Conservation (phyloP, 2,888 invertebrate species). For the Netelia melanura region DNA sequence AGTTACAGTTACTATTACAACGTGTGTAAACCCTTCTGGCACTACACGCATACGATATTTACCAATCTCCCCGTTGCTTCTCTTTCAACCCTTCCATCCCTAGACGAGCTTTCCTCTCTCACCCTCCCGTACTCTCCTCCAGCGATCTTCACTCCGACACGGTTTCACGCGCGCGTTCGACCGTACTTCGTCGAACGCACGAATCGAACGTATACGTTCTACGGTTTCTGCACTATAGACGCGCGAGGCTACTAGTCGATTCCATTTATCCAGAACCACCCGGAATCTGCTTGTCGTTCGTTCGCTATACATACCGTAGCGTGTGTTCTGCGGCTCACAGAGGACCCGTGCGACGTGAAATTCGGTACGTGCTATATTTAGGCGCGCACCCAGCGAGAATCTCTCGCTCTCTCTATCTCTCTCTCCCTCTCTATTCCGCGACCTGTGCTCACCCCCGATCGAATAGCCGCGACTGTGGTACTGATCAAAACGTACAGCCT, state of each 20-base stretch:
- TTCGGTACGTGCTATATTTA: constrained; percentile 1
- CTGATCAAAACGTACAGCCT: constrained; percentile 58
- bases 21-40: constrained; percentile 41
- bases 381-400: background rate
- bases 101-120: background rate
- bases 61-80: constrained; percentile 31
- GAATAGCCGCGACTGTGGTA: constrained; percentile 25
- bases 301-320: constrained; percentile 13
- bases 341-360: constrained; percentile 21
- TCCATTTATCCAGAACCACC: constrained; percentile 54
- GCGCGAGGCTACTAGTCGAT: constrained; percentile 35
- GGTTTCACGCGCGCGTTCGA: constrained; percentile 35
- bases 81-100: constrained; percentile 18
- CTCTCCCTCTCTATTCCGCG: background rate
- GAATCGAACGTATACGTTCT: constrained; percentile 28
- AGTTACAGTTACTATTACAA: constrained; percentile 21
- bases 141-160: constrained; percentile 49
- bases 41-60: constrained; percentile 54
- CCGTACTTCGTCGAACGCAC: constrained; percentile 42
- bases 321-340: constrained; percentile 15
- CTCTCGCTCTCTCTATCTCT: constrained; percentile 5
- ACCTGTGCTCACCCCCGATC: constrained; percentile 9
- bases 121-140: constrained; percentile 1
- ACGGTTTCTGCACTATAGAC: background rate
- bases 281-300: constrained; percentile 34